These are phyloP conservation scores for Daktulosphaira vitifoliae DNA, from an alignment of 1,140 invertebrate species.

Conservation along the genomic window DNA sequence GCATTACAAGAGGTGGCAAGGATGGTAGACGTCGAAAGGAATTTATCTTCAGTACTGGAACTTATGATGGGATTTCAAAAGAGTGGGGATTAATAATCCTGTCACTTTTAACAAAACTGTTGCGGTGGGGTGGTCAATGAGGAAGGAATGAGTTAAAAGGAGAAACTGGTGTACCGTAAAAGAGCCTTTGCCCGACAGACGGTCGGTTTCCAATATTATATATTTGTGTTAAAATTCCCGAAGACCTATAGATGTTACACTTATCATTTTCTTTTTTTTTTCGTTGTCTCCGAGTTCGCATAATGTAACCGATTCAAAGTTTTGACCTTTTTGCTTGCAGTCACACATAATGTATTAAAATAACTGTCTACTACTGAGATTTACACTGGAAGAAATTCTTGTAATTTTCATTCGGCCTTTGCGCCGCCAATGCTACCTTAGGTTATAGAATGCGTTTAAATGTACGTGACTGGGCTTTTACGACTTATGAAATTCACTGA, in stretches of 20 bases:
- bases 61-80: too few relatives aligned
- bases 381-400: too few relatives aligned
- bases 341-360: too few relatives aligned
- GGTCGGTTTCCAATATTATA: neutral
- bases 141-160: neutral
- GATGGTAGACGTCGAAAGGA: neutral
- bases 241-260: too few relatives aligned
- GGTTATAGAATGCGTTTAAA: neutral
- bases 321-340: too few relatives aligned
- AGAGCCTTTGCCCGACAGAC: neutral
- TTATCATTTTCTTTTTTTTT: too few relatives aligned
- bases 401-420: neutral
- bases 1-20: too few relatives aligned
- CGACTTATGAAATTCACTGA: neutral
- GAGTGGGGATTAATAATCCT: constrained; percentile 16
- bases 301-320: too few relatives aligned
- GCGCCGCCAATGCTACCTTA: neutral
- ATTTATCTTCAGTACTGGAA: constrained; percentile 26
- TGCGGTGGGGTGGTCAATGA: too few relatives aligned
- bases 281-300: too few relatives aligned
- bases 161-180: constrained; percentile 9
- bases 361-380: too few relatives aligned
- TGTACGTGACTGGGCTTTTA: constrained; percentile 4
- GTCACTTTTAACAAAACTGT: constrained; percentile 11
- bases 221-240: too few relatives aligned